phyloP scores from a whole-genome alignment of 1,140 invertebrate genomes.

The Lordiphosa collinella region DNA sequence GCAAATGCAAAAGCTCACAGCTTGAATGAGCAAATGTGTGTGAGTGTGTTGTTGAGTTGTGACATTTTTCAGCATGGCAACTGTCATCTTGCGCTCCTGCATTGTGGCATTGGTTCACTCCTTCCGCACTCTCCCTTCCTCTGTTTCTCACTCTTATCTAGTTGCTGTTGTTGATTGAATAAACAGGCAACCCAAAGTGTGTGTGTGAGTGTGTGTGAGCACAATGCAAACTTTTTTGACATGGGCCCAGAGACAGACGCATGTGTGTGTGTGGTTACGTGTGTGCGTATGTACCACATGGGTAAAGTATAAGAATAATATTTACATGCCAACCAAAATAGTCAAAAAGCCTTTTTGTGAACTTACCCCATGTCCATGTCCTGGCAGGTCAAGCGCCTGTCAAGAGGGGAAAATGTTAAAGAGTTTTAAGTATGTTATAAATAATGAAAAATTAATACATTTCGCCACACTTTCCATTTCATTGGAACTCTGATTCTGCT shows the following conservation, averaged over 20 bases:
- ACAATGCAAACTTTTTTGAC: constrained; percentile 44
- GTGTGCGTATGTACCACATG: constrained; percentile 22
- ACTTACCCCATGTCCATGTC: neutral
- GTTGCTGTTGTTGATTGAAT: constrained; percentile 65
- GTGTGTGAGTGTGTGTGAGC: constrained; percentile 6
- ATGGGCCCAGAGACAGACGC: constrained; percentile 8
- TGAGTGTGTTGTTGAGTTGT: constrained; percentile 27
- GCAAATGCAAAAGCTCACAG: constrained; percentile 43
- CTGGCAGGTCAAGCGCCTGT: constrained; percentile 25
- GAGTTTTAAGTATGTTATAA: neutral
- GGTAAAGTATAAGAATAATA: constrained; percentile 66
- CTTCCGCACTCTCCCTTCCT: neutral
- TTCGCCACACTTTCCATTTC: too few species aligned
- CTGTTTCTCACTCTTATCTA: constrained; percentile 32
- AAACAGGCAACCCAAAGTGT: constrained; percentile 52
- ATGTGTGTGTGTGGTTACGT: constrained; percentile 13
- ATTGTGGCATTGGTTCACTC: constrained; percentile 52
- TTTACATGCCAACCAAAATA: constrained; percentile 61
- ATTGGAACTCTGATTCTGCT: too few species aligned
- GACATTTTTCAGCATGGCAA: constrained; percentile 69
- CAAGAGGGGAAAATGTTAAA: constrained; percentile 6
- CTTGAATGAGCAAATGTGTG: constrained; percentile 3
- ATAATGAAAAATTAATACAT: neutral
- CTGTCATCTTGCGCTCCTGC: constrained; percentile 70
- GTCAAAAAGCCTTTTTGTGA: constrained; percentile 57